A percentile compares a stretch with the other conserved stretches of the same genome.
Evolutionary conservation across 2,888 invertebrate genomes (phyloP).

Genomic region (Dyspetes luteomarginatus): DNA sequence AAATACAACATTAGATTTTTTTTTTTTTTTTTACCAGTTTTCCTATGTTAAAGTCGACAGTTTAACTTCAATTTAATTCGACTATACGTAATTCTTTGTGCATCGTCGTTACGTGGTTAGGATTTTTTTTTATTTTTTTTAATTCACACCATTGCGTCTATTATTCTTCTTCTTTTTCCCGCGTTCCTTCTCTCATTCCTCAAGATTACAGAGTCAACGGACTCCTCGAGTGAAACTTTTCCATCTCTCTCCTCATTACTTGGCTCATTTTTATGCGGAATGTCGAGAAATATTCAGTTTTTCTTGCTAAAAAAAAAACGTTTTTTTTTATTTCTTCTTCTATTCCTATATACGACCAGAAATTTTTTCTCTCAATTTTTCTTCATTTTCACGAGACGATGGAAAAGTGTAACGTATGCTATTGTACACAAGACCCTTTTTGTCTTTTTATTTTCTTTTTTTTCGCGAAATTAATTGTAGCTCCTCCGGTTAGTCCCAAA

Average conservation of each 20-base stretch:
- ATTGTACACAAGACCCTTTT: neutral
- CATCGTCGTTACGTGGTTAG: neutral
- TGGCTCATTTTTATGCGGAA: slow-evolving; percentile 8
- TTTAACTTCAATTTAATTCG: too few species aligned
- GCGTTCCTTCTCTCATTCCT: slow-evolving; percentile 9
- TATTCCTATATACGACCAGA: slow-evolving; percentile 42
- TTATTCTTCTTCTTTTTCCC: neutral
- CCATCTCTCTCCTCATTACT: slow-evolving; percentile 6
- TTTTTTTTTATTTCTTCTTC: slow-evolving; percentile 31
- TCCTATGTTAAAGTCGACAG: too few species aligned
- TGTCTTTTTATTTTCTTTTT: neutral
- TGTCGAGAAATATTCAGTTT: slow-evolving; percentile 60
- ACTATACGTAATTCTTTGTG: too few species aligned
- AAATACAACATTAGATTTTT: too few species aligned
- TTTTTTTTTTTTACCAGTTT: too few species aligned
- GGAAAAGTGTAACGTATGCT: slow-evolving; percentile 13
- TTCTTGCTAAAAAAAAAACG: neutral
- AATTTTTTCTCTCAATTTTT: slow-evolving; percentile 10
- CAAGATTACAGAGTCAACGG: slow-evolving; percentile 40
- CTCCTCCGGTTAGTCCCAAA: neutral
- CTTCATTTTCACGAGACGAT: neutral
- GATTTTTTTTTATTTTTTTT: slow-evolving; percentile 35
- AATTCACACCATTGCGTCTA: neutral
- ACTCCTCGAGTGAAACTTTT: slow-evolving; percentile 27
- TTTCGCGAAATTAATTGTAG: slow-evolving; percentile 33